Evolutionary conservation across 1,140 invertebrate genomes (phyloP).

Genomic region (Neodiprion pinetum): DNA sequence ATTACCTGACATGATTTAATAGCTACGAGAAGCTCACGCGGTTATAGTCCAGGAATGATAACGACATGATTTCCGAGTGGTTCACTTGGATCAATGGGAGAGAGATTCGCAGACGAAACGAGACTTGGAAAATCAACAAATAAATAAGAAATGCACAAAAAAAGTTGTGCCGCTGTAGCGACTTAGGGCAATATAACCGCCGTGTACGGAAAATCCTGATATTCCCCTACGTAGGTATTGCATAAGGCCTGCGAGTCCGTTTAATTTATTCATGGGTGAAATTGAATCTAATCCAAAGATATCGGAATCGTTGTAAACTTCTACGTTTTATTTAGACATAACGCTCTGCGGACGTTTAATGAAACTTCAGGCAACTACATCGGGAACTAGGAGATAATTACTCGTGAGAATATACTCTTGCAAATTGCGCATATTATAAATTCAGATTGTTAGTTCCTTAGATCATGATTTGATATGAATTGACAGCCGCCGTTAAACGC

Average conservation of each 20-base stretch:
- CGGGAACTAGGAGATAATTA: not conserved
- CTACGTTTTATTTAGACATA: not conserved
- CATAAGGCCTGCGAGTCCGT: too few relatives aligned
- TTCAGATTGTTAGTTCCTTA: slow-evolving; percentile 22
- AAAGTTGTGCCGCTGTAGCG: too few relatives aligned
- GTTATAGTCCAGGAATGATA: not conserved
- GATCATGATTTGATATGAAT: slow-evolving; percentile 34
- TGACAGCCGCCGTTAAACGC: slow-evolving; percentile 28
- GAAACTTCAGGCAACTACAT: not conserved
- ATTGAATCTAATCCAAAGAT: not conserved
- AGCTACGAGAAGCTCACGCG: too few relatives aligned
- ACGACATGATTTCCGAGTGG: not conserved
- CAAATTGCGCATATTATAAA: not conserved
- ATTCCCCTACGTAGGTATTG: too few relatives aligned
- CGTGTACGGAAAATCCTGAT: too few relatives aligned
- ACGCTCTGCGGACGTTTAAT: not conserved
- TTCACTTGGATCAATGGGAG: not conserved
- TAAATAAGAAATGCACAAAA: too few relatives aligned
- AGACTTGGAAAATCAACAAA: too few relatives aligned
- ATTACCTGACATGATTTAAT: too few relatives aligned
- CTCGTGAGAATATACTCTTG: not conserved
- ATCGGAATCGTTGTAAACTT: not conserved
- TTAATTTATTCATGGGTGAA: too few relatives aligned
- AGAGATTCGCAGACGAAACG: too few relatives aligned
- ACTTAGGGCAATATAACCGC: too few relatives aligned